Evolutionary conservation across 92 coral and sea anemone species (phyloP).

Genomic region (Epizoanthus ramosus): DNA sequence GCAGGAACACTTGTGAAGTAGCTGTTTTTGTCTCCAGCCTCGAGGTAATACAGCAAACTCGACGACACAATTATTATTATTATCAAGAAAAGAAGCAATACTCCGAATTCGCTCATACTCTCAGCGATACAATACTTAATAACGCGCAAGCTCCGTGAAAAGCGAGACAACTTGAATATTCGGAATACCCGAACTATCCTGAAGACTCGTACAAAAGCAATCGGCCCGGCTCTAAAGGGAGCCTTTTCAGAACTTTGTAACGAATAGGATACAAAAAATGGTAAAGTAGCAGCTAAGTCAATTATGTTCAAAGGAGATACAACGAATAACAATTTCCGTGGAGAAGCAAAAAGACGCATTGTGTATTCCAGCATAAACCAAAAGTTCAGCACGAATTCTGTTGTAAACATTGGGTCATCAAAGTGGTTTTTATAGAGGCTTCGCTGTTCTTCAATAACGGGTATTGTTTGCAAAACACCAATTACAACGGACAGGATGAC

Average conservation of each 20-base stretch:
- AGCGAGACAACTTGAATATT: constrained; percentile 54
- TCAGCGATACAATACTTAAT: constrained; percentile 50
- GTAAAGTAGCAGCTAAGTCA: constrained; percentile 49
- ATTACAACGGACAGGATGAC: constrained; percentile 39
- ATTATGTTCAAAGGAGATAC: constrained; percentile 54
- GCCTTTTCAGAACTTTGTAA: neutral
- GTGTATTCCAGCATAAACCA: constrained; percentile 54
- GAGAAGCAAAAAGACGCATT: constrained; percentile 48
- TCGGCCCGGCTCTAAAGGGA: neutral
- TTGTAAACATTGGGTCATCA: constrained; percentile 39
- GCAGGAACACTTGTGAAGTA: constrained; percentile 51
- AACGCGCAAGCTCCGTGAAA: constrained; percentile 49
- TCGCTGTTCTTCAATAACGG: neutral
- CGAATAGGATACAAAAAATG: constrained; percentile 21
- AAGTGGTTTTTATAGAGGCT: neutral
- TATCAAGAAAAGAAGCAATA: constrained; percentile 46
- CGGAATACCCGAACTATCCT: constrained; percentile 57
- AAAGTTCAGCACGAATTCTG: constrained; percentile 17
- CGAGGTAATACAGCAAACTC: constrained; percentile 51
- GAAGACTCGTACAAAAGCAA: constrained; percentile 45
- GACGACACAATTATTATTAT: constrained; percentile 54
- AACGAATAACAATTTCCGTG: constrained; percentile 38
- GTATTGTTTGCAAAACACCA: constrained; percentile 34
- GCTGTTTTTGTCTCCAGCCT: constrained; percentile 32
- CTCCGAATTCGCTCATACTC: constrained; percentile 50